Evolutionary conservation across 2,888 invertebrate species (phyloP).

Genomic region (Linyphia triangularis): DNA sequence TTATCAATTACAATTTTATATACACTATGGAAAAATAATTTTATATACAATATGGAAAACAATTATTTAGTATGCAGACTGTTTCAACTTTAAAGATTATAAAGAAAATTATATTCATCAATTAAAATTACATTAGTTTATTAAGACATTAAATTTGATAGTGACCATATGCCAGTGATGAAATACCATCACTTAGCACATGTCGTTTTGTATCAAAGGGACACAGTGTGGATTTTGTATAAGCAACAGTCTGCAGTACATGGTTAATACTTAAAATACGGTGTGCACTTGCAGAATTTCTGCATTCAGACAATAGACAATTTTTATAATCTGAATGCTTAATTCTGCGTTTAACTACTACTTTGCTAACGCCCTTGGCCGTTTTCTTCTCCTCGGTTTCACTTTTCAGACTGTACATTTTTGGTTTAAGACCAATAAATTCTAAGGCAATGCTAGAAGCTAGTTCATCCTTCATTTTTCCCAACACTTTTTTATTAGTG

Average conservation of each 20-base stretch:
- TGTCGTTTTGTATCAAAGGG: conserved; percentile 64
- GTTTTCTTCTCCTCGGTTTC: conserved; percentile 19
- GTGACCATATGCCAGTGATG: not conserved
- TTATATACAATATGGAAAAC: no score
- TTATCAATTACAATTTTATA: no score
- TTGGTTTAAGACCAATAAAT: conserved; percentile 76
- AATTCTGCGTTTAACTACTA: not conserved
- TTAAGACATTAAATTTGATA: no score
- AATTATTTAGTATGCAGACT: no score
- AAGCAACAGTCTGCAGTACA: not conserved
- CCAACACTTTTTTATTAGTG: conserved; percentile 78
- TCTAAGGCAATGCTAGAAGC: conserved; percentile 76
- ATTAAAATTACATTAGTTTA: no score
- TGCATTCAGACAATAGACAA: not conserved
- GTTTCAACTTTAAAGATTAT: no score
- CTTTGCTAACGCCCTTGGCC: conserved; percentile 38
- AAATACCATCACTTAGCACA: not conserved
- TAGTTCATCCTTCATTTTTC: conserved; percentile 75
- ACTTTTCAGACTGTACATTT: conserved; percentile 56
- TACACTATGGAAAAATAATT: no score
- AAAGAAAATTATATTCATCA: no score
- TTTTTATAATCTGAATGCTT: conserved; percentile 29
- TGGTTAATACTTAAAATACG: conserved; percentile 44
- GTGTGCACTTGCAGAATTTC: not conserved
- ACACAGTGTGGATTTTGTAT: conserved; percentile 20